Evolutionary conservation across 2,888 invertebrate genomes (phyloP), one percentile per base, ranked within the genome.

Genomic region (Melanostoma mellinum): DNA sequence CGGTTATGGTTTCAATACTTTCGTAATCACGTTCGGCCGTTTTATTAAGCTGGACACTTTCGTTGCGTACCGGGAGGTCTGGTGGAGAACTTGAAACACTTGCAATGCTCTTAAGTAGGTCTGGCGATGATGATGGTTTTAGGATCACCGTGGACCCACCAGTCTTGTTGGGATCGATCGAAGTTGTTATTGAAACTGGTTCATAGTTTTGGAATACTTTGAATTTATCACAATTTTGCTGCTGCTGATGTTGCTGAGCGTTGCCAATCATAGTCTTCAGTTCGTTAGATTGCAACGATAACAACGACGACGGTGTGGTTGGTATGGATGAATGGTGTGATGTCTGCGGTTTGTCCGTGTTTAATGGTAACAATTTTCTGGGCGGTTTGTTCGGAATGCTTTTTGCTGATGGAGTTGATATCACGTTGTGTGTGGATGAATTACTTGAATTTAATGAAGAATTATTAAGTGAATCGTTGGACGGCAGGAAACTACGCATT

Each of bases 1-100:
- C 95, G 87, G 93, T 95, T 80, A 96, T 93, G 4, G 95, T 93
- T 92, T 96, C 96, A 35, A 97, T 94, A 88, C 94, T 93, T 88
- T 97, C 96, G 90, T 96, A 96, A 88, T 91, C 90, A 8, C 90
- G 87, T 79, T 91, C 90, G n/a, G 86, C 68, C 58, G 85, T 52
- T 33, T 78, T 78, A 10, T 33, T 44, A 35, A 76, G 60, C 20
- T 87, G 87, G 33, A 81, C 75, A 77, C 87, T 89, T 80, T 90
- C 89, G 48, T 90, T 90, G 55, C 89, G 88, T 30, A 88, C 74
- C 6, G 90, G 90, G 74, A 90, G 75, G 78, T 89, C 88, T 8
- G 89, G 90, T 40, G 89, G 88, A 10, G 86, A 85, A 55, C 76
- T 85, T 6, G 77, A 78, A 9, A 78, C 77, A 4, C 73, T 56